These are phyloP conservation scores for Syngnathoides biaculeatus DNA, from an alignment of 2,113 vertebrate species.

Conservation along the genomic window DNA sequence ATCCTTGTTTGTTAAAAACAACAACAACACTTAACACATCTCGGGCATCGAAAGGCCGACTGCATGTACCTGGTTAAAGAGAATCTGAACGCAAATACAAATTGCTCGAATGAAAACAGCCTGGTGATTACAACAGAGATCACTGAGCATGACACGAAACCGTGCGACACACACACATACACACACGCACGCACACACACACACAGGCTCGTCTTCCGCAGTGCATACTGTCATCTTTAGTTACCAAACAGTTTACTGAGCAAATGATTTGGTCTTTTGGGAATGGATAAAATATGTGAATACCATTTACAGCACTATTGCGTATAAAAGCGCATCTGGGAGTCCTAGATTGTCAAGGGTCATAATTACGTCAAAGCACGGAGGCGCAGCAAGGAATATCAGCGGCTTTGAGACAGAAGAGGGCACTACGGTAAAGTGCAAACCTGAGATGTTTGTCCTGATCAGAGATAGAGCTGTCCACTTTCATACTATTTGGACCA, in stretches of 20 bases:
- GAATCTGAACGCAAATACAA: neutral
- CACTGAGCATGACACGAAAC: neutral
- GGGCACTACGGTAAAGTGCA: neutral
- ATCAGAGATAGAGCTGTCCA: neutral
- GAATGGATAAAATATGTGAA: slow-evolving; percentile 10
- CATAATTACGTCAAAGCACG: neutral
- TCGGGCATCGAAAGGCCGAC: neutral
- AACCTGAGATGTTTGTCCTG: neutral
- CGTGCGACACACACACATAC: neutral
- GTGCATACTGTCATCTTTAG: slow-evolving; percentile 17
- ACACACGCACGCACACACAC: neutral
- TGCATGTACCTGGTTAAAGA: neutral
- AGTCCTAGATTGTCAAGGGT: slow-evolving; percentile 50
- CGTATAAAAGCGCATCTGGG: slow-evolving; percentile 16
- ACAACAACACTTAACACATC: neutral
- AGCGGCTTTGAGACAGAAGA: neutral
- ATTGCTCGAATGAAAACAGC: neutral
- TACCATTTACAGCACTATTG: neutral
- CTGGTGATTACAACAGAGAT: neutral
- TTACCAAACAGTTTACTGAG: slow-evolving; percentile 24
- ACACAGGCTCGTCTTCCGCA: slow-evolving; percentile 4
- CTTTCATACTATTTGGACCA: neutral
- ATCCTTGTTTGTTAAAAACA: neutral
- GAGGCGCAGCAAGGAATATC: slow-evolving; percentile 7
- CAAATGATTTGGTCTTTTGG: slow-evolving; percentile 33